phyloP scores from a whole-genome alignment of 2,113 vertebrate genomes.

The Coregonus clupeaformis region DNA sequence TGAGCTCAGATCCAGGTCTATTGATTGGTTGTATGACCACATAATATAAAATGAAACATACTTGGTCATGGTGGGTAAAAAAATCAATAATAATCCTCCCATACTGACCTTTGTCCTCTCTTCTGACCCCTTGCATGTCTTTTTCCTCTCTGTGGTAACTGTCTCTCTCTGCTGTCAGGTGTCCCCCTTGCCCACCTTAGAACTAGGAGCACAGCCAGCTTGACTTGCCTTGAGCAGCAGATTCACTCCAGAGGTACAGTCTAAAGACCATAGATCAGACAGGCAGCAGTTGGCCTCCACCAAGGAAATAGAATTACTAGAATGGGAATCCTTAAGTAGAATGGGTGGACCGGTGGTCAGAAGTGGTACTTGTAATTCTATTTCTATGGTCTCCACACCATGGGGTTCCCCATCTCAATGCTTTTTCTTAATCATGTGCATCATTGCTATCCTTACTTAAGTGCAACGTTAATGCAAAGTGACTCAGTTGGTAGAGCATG shows the following conservation, averaged over 20 bases:
- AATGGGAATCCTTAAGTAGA: too few relatives aligned
- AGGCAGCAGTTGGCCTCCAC: not conserved
- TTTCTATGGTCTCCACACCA: too few relatives aligned
- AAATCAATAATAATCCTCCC: not conserved
- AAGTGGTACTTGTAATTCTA: too few relatives aligned
- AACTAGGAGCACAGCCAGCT: slow-evolving; percentile 98
- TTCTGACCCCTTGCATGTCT: slow-evolving; percentile 48
- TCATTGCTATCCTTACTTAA: too few relatives aligned
- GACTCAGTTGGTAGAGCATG: too few relatives aligned
- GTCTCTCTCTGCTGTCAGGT: slow-evolving; percentile 90
- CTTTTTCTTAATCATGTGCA: too few relatives aligned
- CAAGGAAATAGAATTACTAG: not conserved
- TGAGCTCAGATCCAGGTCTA: too few relatives aligned
- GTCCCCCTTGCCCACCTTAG: slow-evolving; percentile 96
- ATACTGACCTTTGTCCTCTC: slow-evolving; percentile 30
- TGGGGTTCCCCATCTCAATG: too few relatives aligned
- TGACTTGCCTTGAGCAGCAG: slow-evolving; percentile 95
- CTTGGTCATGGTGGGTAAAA: not conserved
- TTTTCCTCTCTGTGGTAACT: slow-evolving; percentile 69
- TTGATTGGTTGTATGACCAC: too few relatives aligned
- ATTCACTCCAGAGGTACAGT: slow-evolving; percentile 95
- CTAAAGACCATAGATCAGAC: slow-evolving; percentile 55
- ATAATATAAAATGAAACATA: not conserved
- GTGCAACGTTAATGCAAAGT: too few relatives aligned
- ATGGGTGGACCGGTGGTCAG: too few relatives aligned